Evolutionary conservation across 2,797 vertebrate genomes (phyloP).

Genomic region (Cossypha heuglini): DNA sequence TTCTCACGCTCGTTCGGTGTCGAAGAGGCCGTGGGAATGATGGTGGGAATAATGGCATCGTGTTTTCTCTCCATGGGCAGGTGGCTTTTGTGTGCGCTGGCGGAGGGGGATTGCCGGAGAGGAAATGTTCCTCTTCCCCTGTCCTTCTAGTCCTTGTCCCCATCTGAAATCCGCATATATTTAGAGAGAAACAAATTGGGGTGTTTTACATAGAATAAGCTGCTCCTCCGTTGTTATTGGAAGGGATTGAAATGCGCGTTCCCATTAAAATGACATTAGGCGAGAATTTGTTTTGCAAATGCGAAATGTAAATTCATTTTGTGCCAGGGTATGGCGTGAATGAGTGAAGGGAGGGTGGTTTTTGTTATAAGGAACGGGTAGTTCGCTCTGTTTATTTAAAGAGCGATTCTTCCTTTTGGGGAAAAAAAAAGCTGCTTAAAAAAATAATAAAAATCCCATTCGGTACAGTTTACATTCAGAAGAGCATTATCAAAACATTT

Average conservation of each 20-base stretch:
- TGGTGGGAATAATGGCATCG: conserved; percentile 64
- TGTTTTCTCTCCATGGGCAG: conserved; percentile 21
- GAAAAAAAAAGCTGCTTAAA: background rate
- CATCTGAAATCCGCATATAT: background rate
- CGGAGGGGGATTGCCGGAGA: conserved; percentile 17
- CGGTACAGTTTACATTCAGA: conserved; percentile 42
- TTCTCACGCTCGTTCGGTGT: background rate
- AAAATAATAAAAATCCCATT: conserved; percentile 19
- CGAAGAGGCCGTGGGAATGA: conserved; percentile 34
- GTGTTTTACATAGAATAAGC: conserved; percentile 44
- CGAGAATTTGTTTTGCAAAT: conserved; percentile 72
- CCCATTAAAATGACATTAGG: conserved; percentile 50
- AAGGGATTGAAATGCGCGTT: conserved; percentile 38
- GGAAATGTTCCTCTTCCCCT: conserved; percentile 17
- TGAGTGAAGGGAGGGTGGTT: conserved; percentile 53
- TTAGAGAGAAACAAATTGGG: conserved; percentile 11
- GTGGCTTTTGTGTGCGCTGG: conserved; percentile 60
- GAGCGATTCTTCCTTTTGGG: conserved; percentile 42
- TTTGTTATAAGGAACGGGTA: conserved; percentile 59
- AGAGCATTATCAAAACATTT: conserved; percentile 49
- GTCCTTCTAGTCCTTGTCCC: background rate
- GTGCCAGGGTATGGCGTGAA: conserved; percentile 49
- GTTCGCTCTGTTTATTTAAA: conserved; percentile 49
- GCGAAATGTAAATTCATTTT: conserved; percentile 64
- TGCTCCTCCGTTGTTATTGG: conserved; percentile 28